These are phyloP conservation scores for Pionites leucogaster DNA, from an alignment of 2,113 vertebrate genomes.

Conservation along the genomic window DNA sequence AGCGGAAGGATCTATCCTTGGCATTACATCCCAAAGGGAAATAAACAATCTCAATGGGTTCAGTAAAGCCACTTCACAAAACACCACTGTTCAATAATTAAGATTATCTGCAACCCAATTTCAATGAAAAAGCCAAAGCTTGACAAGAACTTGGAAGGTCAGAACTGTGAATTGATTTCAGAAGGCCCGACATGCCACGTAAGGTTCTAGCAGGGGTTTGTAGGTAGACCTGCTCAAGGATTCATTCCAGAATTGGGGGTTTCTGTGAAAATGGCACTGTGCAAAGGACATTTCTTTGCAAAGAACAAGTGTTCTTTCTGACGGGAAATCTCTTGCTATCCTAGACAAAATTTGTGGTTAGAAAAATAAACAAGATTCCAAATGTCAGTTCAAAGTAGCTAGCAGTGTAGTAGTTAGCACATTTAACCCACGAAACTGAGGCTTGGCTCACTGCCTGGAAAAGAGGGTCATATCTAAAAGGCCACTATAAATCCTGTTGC, in stretches of 20 bases:
- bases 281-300: background rate
- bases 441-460: background rate
- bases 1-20: background rate
- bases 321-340: background rate
- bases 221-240: background rate
- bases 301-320: background rate
- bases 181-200: fast-evolving
- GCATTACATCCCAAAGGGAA: background rate
- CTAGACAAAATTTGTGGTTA: background rate
- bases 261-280: background rate
- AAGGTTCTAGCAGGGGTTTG: background rate
- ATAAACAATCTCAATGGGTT: background rate
- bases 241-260: background rate
- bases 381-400: background rate
- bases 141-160: background rate
- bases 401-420: background rate
- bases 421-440: background rate
- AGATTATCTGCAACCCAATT: background rate
- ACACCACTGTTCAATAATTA: background rate
- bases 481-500: background rate
- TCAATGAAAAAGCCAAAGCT: background rate
- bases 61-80: background rate
- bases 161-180: background rate
- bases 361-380: background rate
- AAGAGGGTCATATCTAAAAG: background rate